These are phyloP conservation scores for Cyclopterus lumpus DNA, from an alignment of 2,797 vertebrate genomes.

Conservation along the genomic window DNA sequence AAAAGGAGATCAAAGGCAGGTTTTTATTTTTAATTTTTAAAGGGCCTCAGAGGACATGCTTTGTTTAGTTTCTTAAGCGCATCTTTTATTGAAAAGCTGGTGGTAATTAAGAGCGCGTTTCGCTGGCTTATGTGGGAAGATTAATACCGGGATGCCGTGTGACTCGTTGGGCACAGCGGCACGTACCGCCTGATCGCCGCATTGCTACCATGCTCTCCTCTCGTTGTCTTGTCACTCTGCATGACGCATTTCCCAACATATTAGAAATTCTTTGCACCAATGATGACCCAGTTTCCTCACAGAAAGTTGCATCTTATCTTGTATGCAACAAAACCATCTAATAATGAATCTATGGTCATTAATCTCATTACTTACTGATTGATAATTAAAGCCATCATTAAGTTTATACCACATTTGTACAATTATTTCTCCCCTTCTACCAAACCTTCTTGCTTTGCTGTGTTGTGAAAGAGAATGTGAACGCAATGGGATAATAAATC, in stretches of 20 bases:
- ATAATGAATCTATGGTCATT: conserved; percentile 41
- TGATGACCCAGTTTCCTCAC: conserved; percentile 54
- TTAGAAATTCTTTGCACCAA: conserved; percentile 48
- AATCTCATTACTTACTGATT: conserved; percentile 42
- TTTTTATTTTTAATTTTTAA: conserved; percentile 31
- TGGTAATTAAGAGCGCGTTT: conserved; percentile 71
- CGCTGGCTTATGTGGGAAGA: conserved; percentile 67
- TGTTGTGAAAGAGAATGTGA: not conserved
- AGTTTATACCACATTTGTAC: conserved; percentile 7
- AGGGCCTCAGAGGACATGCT: conserved; percentile 69
- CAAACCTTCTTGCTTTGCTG: conserved; percentile 24
- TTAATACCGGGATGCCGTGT: conserved; percentile 47
- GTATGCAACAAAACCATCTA: conserved; percentile 24
- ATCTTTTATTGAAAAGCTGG: conserved; percentile 77
- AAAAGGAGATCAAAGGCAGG: conserved; percentile 73
- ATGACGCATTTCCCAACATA: conserved; percentile 56
- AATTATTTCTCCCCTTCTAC: conserved; percentile 14
- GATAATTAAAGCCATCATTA: conserved; percentile 42
- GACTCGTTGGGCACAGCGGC: conserved; percentile 42
- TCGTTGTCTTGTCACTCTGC: conserved; percentile 46
- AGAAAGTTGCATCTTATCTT: conserved; percentile 51
- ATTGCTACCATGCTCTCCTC: conserved; percentile 35
- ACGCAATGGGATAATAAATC: conserved; percentile 18
- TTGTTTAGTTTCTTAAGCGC: conserved; percentile 76
- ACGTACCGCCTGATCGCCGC: conserved; percentile 37